Evolutionary conservation across 2,888 invertebrate genomes (phyloP), one percentile per base, ranked within the genome.

Genomic region (Lymantria monacha): DNA sequence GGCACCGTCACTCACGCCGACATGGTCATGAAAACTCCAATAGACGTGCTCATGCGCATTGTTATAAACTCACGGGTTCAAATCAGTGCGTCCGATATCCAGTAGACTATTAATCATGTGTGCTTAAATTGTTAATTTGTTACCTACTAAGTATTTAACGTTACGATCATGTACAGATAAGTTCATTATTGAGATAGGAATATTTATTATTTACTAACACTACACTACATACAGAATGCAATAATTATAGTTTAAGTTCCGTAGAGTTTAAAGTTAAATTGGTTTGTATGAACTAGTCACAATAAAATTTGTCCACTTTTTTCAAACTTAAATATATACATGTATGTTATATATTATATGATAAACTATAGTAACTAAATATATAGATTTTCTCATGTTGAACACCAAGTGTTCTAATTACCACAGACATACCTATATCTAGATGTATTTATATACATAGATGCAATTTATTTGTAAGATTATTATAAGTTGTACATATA

Each of bases 211-310:
- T 33, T 33, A 22, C 22, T 22, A 33, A 33, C 1, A 33, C 7
- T 33, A 33, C 1, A 33, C 7, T 33, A 33, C 9, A 33, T 33
- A 3, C 33, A 33, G 10, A 33, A 33, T 10, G 33, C 33, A 33
- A 33, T 33, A 33, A 10, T 41, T 41, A 41, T 41, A n/a, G 41
- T 15, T 14, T 41, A 38, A 41, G 15, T 14, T 8, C 9, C 41
- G 41, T 13, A 33, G 33, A 33, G 33, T 33, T 38, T 38, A 38
- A 38, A 12, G n/a, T 38, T 11, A 38, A 38, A 69, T 66, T 69
- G 68, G 68, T 76, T 73, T 66, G 70, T 72, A 67, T 70, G 66
- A 74, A 63, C 79, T 81, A 79, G 81, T 80, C 77, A 74, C 59
- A 59, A 57, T 57, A 56, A 52, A 53, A 38, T 51, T 47, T 33